Percentiles rank a stretch among this genome's conserved stretches.
phyloP scores from a whole-genome alignment of 2,797 vertebrate species.

The Cryptoblepharus egeriae region DNA sequence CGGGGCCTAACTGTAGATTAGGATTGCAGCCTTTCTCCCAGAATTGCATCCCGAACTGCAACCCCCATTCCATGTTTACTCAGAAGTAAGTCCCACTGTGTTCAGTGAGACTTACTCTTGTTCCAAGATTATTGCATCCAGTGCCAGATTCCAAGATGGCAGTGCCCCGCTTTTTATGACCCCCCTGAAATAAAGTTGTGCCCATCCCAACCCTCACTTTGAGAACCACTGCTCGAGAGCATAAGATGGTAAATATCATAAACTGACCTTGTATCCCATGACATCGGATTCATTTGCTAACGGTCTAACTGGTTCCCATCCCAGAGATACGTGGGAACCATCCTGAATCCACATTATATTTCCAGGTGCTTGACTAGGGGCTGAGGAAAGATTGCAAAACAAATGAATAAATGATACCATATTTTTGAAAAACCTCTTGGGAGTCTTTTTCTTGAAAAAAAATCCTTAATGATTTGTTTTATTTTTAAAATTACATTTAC shows the following conservation, averaged over 20 bases:
- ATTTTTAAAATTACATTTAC: neutral
- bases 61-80: no score
- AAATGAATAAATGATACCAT: conserved; percentile 20
- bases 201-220: no score
- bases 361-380: conserved; percentile 88
- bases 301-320: conserved; percentile 92
- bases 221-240: neutral
- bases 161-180: no score
- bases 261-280: conserved; percentile 94
- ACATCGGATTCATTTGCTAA: conserved; percentile 95
- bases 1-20: no score
- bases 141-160: no score
- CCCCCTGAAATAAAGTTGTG: no score
- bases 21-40: no score
- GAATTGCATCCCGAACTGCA: no score
- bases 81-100: no score
- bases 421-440: neutral
- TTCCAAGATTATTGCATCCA: no score
- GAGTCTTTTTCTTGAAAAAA: conserved; percentile 14
- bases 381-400: conserved; percentile 70
- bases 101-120: no score
- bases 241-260: conserved; percentile 1
- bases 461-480: neutral
- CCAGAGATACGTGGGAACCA: conserved; percentile 92
- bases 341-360: conserved; percentile 95